phyloP scores from a whole-genome alignment of 2,797 vertebrate genomes.

The Tolypeutes matacus region DNA sequence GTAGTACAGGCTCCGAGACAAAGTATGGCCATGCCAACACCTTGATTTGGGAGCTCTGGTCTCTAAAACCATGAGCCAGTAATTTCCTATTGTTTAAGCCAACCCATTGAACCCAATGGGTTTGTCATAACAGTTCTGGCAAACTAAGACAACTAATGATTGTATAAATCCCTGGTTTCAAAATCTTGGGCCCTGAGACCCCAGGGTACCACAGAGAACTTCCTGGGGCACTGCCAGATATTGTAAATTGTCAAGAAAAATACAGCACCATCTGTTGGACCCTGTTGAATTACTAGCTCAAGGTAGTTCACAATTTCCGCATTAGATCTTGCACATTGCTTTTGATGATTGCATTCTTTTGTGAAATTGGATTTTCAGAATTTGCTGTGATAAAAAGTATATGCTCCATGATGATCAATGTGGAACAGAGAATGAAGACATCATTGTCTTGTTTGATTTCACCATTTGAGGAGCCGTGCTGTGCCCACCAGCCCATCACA shows the following conservation, averaged over 20 bases:
- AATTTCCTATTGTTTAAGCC: too few relatives aligned
- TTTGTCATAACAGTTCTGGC: too few relatives aligned
- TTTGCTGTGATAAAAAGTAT: neutral
- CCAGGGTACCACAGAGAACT: neutral
- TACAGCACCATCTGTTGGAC: neutral
- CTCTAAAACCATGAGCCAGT: too few relatives aligned
- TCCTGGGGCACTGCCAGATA: neutral
- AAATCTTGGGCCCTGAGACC: neutral
- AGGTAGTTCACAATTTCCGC: neutral
- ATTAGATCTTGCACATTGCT: neutral
- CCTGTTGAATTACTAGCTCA: neutral
- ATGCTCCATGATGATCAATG: fast-evolving
- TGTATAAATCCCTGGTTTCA: neutral
- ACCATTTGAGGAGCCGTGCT: neutral
- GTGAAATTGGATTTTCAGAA: neutral
- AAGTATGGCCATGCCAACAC: too few relatives aligned
- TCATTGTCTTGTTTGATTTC: neutral
- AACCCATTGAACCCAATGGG: too few relatives aligned
- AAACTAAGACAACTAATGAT: neutral
- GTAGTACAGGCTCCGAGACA: too few relatives aligned
- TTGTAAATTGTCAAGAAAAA: neutral
- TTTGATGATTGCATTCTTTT: neutral
- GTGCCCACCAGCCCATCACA: neutral
- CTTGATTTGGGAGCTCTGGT: too few relatives aligned
- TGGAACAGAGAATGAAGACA: neutral